Base-by-base conservation (phyloP, 2,888 invertebrate species). In the Pyrochroa serraticornis region DNA sequence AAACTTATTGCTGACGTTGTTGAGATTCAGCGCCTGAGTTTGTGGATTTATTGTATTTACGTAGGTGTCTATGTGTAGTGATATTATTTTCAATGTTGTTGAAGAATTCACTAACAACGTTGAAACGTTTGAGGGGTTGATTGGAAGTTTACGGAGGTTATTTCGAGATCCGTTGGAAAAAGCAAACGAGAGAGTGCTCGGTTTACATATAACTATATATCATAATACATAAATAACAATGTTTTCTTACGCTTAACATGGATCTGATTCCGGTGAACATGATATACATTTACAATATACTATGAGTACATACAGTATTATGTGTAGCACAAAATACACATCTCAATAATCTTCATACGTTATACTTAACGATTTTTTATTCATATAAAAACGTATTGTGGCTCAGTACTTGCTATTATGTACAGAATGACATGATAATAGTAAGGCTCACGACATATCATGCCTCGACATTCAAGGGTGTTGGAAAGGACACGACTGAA, bases 201-300 rank as follows among this genome's bases (percentile, higher is more conserved):
- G 22, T 22, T 22, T 57, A 60, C 58, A 53, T 58, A 35, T 49
- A 58, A 45, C 53, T 58, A 53, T 53, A 49, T 58, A 58, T 49
- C 36, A 39, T 49, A 53, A 58, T 58, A 58, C 58, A 58, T 58
- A 58, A 58, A 58, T 58, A 58, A 58, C 53, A 58, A 53, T 53
- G 37, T 53, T 44, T 44, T 44, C 37, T 53, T 44, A 58, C 58
- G 45, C 37, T 48, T 58, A 58, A 58, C 58, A 58, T 58, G 48
- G 46, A 58, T 53, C 46, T 57, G 51, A 50, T 45, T 48, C 30
- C 42, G 49, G 50, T 59, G 54, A 50, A 49, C 37, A 49, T 58
- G 48, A 48, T 44, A 39, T 58, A 58, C 58, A 58, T 58, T 36
- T 42, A 58, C 53, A 58, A 34, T 54, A 59, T 59, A 59, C 59